Evolutionary conservation across 2,113 vertebrate genomes (phyloP).

Genomic region (Phalacrocorax pelagicus): DNA sequence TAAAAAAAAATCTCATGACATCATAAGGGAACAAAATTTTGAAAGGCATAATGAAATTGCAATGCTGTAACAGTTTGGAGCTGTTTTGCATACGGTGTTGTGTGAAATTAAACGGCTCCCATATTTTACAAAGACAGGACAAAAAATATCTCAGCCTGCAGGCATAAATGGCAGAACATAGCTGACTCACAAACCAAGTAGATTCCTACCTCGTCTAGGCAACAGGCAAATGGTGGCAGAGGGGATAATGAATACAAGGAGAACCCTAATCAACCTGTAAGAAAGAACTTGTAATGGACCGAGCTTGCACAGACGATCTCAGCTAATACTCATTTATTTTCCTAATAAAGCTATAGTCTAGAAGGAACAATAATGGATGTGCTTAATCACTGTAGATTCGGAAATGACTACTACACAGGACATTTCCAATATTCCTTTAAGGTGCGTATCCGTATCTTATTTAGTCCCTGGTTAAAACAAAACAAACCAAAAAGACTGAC

Average conservation of each 20-base stretch:
- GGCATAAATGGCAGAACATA: neutral
- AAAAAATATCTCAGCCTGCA: neutral
- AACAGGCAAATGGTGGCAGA: neutral
- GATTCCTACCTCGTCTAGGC: neutral
- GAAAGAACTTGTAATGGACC: neutral
- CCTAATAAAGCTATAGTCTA: neutral
- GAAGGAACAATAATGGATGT: neutral
- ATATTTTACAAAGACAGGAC: neutral
- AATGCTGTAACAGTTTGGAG: neutral
- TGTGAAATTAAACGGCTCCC: neutral
- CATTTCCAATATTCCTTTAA: neutral
- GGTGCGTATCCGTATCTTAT: neutral
- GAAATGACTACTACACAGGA: neutral
- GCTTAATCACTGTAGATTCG: neutral
- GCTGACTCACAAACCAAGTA: neutral
- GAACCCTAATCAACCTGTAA: neutral
- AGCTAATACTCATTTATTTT: neutral
- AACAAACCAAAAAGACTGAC: neutral
- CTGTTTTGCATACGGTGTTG: neutral
- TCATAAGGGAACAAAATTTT: neutral
- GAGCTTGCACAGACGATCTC: neutral
- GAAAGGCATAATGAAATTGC: slow-evolving; percentile 7
- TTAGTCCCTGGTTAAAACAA: neutral
- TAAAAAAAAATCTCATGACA: neutral
- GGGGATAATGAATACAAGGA: neutral